Base-by-base conservation (phyloP, 2,113 vertebrate genomes). In the Cathartes aura region DNA sequence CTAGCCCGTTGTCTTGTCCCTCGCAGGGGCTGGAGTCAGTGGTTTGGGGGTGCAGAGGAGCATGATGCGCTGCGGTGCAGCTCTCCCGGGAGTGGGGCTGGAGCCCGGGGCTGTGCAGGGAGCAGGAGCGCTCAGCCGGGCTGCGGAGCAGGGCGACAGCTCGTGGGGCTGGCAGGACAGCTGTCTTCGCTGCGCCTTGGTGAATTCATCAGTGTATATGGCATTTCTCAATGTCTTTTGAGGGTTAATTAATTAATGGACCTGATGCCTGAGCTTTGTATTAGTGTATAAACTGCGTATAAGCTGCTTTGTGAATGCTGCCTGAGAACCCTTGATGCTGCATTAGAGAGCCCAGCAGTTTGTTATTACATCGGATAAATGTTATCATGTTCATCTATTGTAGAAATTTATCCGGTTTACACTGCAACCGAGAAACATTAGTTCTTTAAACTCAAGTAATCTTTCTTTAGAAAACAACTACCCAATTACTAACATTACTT, bases 401-500 rank as follows among this genome's bases (percentile, higher is more conserved):
- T 12, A 91, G 82, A 94, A 82, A 95, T 94, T 94, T 75, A 79
- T 94, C 90, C 9, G 1, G 68, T 96, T 93, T 83, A 56, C 24
- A 9, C 82, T 24, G 94, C 86, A 59, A 5, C 68, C 0, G 2
- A 92, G 82, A 40, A 89, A 64, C 94, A 92, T 95, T 21, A n/a
- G 43, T 94, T 84, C 92, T 93, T 52, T 45, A 95, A 93, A 87
- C 66, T 52, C 71, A 48, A 82, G 81, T 89, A 62, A 96, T 97
- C 93, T 94, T 93, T 91, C 97, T 95, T 94, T 82, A 96, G 95
- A 95, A 89, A 97, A 76, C 95, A 97, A 73, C 91, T 63, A 27
- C 85, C 97, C 96, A 96, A 88, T 98, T 97, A 97, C 95, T 68
- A 89, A n/a, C 93, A 75, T 95, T 96, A 95, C 95, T 96, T 89